A percentile compares a stretch with the other conserved stretches of the same genome.
phyloP scores from a whole-genome alignment of 92 coral and sea anemone species.

The Pocillopora grandis region DNA sequence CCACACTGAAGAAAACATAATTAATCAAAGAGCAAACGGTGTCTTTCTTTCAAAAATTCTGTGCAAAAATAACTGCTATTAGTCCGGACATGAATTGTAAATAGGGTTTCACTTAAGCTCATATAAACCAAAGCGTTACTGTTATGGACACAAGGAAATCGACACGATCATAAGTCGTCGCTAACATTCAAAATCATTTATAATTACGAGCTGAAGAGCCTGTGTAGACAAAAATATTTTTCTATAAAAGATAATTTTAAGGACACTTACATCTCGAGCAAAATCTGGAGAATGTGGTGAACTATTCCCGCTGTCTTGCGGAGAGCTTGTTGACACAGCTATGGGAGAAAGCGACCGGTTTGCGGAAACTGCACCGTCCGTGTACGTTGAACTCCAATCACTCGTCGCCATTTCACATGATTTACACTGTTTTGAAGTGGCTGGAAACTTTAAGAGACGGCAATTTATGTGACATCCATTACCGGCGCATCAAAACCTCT shows the following conservation, averaged over 20 bases:
- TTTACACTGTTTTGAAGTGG: background rate
- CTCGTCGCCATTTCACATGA: conserved; percentile 61
- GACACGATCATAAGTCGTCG: background rate
- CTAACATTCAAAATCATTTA: background rate
- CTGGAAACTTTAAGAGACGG: background rate
- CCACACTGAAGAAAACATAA: background rate
- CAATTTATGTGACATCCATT: conserved; percentile 46
- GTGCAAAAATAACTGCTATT: background rate
- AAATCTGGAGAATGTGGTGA: conserved; percentile 58
- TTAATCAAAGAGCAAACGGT: background rate
- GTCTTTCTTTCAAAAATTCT: background rate
- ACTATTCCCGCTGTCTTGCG: conserved; percentile 71
- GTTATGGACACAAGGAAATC: conserved; percentile 3
- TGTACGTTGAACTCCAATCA: conserved; percentile 68
- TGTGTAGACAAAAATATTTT: background rate
- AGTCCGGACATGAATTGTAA: background rate
- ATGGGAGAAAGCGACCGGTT: conserved; percentile 57
- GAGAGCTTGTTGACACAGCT: conserved; percentile 54
- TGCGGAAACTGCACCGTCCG: conserved; percentile 48
- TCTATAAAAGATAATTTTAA: background rate
- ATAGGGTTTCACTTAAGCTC: background rate
- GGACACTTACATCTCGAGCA: conserved; percentile 65
- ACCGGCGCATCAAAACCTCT: background rate
- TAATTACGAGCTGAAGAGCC: background rate
- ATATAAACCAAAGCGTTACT: background rate